phyloP scores from a whole-genome alignment of 2,113 vertebrate genomes.

The Platysteira castanea region DNA sequence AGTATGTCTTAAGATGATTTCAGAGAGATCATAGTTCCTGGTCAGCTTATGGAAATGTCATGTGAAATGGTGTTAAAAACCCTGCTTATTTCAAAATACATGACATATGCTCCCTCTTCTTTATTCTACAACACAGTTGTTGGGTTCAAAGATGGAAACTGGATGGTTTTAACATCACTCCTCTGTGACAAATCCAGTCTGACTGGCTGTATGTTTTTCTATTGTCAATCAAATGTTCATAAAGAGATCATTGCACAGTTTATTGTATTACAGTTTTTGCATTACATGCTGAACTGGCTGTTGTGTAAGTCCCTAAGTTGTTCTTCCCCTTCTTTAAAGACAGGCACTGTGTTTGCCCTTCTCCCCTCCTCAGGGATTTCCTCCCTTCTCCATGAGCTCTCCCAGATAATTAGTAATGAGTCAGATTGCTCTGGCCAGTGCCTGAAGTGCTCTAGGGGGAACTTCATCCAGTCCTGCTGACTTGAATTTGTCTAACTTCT shows the following conservation, averaged over 20 bases:
- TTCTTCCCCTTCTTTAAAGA: neutral
- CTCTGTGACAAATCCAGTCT: neutral
- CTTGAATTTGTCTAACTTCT: neutral
- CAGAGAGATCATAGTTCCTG: neutral
- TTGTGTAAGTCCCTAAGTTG: neutral
- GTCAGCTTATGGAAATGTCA: slow-evolving; percentile 6
- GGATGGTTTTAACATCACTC: neutral
- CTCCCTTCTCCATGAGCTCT: neutral
- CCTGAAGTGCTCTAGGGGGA: slow-evolving; percentile 9
- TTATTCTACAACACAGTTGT: neutral
- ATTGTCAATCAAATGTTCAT: neutral
- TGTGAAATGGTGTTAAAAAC: neutral
- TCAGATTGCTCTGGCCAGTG: slow-evolving; percentile 20
- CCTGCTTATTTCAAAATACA: neutral
- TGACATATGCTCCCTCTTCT: neutral
- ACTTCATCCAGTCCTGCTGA: neutral
- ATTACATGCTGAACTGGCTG: neutral
- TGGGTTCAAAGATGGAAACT: neutral
- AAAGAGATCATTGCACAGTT: neutral
- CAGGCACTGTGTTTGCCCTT: neutral
- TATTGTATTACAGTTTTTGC: neutral
- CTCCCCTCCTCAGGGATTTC: neutral
- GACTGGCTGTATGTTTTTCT: neutral
- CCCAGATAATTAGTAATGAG: neutral
- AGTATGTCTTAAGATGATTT: neutral